Base-by-base conservation (phyloP, 2,113 vertebrate genomes). In the Amblyornis subalaris region DNA sequence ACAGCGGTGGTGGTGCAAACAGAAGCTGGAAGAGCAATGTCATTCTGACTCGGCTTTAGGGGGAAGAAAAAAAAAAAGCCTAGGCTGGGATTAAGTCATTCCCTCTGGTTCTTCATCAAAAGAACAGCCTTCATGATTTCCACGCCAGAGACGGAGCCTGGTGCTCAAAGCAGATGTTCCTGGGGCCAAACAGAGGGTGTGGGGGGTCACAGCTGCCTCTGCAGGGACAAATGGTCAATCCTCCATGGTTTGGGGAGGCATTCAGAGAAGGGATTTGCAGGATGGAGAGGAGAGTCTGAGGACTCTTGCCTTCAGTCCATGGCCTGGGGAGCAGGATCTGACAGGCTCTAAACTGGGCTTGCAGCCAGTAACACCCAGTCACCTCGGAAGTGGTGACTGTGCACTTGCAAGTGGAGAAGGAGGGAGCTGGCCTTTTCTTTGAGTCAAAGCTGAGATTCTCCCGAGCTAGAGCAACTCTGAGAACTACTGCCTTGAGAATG, bases 11-110 rank as follows among this genome's bases (percentile, higher is more conserved):
- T 82, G 77, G 76, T 0, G 2, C 93, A 96, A 96, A 93, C 95
- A 96, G 92, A 87, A 94, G 96, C 94, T 95, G 65, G 65, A 94
- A 94, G 54, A 93, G 94, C 94, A 81, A 38, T 93, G 93, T 96
- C 96, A 96, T 96, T 86, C 89, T 96, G 96, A 96, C 93, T 94
- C 75, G 54, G 61, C 89, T 78, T 72, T 35, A 60, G 80, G 35
- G 71, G 20, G 26, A 38, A 25, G 53, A 42, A 15, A 42, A 25
- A 67, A 61, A 74, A 55, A 42, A 50, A 69, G 3, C 48, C 45
- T 64, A n/a, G 48, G 5, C 40, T 53, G 21, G 20, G 36, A 89
- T 95, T 90, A 92, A 92, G 90, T 81, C n/a, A 78, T 84, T 90
- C 36, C n/a, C 20, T 87, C 60, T 71, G n/a, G 42, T 84, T 88